These are phyloP conservation scores for Didymodactylos carnosus DNA, from an alignment of 2,888 invertebrate species.

Conservation along the genomic window DNA sequence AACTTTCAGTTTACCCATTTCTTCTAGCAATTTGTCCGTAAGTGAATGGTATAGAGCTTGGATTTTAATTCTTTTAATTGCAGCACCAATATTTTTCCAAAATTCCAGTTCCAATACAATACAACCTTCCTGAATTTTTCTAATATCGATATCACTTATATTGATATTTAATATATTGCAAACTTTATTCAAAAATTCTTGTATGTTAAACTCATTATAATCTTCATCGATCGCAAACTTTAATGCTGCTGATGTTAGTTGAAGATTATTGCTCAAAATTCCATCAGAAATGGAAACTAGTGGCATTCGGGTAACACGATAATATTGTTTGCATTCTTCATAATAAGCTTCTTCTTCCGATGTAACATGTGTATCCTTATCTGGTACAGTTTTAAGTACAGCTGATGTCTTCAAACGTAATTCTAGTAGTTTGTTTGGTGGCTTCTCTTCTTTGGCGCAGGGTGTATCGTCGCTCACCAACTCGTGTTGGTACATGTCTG, in stretches of 20 bases:
- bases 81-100: not conserved
- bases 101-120: not conserved
- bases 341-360: not conserved
- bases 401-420: too few relatives aligned
- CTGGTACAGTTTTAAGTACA: too few relatives aligned
- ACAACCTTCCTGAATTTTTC: not conserved
- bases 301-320: not conserved
- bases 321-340: not conserved
- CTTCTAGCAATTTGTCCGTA: not conserved
- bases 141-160: not conserved
- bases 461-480: too few relatives aligned
- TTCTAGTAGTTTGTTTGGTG: too few relatives aligned
- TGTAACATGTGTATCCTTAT: too few relatives aligned
- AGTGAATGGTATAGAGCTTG: not conserved
- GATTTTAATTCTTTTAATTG: not conserved
- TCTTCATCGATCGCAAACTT: not conserved
- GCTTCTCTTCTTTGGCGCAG: too few relatives aligned
- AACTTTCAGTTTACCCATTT: not conserved
- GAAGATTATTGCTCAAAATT: not conserved
- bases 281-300: not conserved
- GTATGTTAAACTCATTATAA: not conserved
- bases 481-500: too few relatives aligned
- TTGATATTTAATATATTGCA: not conserved
- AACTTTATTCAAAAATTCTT: not conserved
- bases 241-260: not conserved